phyloP scores from a whole-genome alignment of 2,888 invertebrate genomes.

The Rotaria magnacalcarata region DNA sequence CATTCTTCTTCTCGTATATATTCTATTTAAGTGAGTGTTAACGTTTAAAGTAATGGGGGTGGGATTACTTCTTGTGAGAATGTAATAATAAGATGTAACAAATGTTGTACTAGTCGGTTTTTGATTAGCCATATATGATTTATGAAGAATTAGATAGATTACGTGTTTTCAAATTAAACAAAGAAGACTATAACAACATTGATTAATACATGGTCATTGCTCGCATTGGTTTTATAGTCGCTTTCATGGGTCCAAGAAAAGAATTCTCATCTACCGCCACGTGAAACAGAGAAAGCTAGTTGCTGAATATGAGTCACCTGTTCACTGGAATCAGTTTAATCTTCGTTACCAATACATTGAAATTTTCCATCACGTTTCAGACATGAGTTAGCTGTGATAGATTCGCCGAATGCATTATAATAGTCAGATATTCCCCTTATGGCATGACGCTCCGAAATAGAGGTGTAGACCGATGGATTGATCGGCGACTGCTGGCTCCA shows the following conservation, averaged over 20 bases:
- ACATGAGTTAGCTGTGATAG: background rate
- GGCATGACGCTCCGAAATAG: background rate
- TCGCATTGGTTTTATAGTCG: background rate
- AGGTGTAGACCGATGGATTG: no score
- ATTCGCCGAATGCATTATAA: background rate
- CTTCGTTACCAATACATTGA: background rate
- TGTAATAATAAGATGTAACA: no score
- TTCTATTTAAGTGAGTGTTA: no score
- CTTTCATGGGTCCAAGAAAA: background rate
- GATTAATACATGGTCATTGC: background rate
- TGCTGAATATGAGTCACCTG: background rate
- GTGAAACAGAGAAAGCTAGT: background rate
- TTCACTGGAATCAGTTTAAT: background rate
- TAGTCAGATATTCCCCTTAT: background rate
- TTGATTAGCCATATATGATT: no score
- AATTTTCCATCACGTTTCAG: rapidly evolving
- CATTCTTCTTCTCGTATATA: no score
- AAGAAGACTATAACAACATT: no score
- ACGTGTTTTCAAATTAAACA: no score
- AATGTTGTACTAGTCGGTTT: no score
- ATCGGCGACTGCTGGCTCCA: no score
- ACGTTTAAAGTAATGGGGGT: no score
- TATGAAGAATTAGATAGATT: no score
- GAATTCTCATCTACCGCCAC: background rate
- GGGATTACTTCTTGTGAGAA: no score